Conservation (phyloP, 2,113 vertebrate species). For the Proterorhinus semilunaris region DNA sequence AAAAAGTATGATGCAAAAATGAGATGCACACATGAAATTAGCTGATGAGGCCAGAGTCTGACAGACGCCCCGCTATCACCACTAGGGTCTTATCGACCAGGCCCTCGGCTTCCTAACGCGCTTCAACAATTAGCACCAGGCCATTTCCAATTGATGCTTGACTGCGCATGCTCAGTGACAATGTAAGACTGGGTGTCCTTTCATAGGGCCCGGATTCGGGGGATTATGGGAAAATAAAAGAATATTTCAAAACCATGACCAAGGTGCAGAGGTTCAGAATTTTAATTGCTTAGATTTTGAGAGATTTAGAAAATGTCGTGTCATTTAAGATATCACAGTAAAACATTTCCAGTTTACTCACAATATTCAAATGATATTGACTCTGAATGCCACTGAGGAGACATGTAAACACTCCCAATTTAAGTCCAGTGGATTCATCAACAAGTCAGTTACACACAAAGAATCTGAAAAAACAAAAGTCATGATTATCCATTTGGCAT, state of each 20-base stretch:
- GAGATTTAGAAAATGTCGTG: no score
- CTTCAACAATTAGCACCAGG: conserved; percentile 28
- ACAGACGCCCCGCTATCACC: conserved; percentile 13
- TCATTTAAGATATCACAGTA: no score
- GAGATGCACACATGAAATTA: conserved; percentile 32
- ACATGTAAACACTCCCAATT: no score
- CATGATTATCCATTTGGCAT: no score
- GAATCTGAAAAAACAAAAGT: no score
- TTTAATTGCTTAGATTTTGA: no score
- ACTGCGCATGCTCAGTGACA: conserved; percentile 1
- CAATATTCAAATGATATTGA: no score
- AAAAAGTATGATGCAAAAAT: conserved; percentile 31
- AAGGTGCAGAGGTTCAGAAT: no score
- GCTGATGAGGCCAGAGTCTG: conserved; percentile 24
- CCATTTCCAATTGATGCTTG: conserved; percentile 7
- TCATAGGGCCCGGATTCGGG: background rate
- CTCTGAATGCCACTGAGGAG: no score
- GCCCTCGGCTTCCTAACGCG: background rate
- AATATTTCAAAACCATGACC: background rate
- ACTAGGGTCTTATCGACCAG: background rate
- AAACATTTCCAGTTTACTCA: no score
- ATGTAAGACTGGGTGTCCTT: background rate
- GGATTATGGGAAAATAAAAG: background rate
- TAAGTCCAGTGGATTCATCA: no score
- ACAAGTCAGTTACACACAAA: no score